phyloP scores from a whole-genome alignment of 1,140 invertebrate species.

The Papilio aristodemus region DNA sequence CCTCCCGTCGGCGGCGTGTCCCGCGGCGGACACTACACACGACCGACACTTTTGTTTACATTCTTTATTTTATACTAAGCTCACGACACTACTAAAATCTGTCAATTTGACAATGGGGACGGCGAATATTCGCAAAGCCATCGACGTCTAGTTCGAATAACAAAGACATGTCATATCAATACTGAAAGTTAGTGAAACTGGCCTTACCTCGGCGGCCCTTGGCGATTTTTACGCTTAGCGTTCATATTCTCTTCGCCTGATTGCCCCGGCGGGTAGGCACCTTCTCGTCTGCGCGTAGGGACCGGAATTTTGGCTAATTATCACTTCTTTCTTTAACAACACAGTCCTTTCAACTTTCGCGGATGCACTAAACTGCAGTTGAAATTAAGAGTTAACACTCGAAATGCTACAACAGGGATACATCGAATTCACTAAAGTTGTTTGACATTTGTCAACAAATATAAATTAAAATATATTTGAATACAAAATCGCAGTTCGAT shows the following conservation, averaged over 20 bases:
- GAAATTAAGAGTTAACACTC: conserved; percentile 76
- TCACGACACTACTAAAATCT: conserved; percentile 50
- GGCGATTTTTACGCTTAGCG: conserved; percentile 82
- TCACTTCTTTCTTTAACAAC: conserved; percentile 80
- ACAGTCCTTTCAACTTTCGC: conserved; percentile 81
- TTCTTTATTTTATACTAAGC: conserved; percentile 50
- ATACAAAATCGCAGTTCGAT: conserved; percentile 80
- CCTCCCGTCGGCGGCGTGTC: conserved; percentile 45
- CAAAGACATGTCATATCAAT: conserved; percentile 74
- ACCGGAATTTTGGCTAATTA: conserved; percentile 84
- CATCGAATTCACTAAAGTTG: conserved; percentile 75
- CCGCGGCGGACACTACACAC: conserved; percentile 48
- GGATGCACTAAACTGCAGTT: conserved; percentile 81
- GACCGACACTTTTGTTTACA: conserved; percentile 71
- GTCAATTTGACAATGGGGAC: conserved; percentile 63
- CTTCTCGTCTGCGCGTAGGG: conserved; percentile 82
- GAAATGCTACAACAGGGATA: conserved; percentile 74
- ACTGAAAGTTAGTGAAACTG: conserved; percentile 64
- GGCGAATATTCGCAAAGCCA: conserved; percentile 55
- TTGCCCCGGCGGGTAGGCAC: conserved; percentile 81
- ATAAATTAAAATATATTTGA: conserved; percentile 80
- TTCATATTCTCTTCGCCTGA: conserved; percentile 81
- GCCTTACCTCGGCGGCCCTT: conserved; percentile 81
- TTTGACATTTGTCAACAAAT: conserved; percentile 79
- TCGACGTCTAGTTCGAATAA: conserved; percentile 55